Evolutionary conservation across 2,797 vertebrate genomes (phyloP), one percentile per base, ranked within the genome.

Genomic region (Gymnopithys bicolor): DNA sequence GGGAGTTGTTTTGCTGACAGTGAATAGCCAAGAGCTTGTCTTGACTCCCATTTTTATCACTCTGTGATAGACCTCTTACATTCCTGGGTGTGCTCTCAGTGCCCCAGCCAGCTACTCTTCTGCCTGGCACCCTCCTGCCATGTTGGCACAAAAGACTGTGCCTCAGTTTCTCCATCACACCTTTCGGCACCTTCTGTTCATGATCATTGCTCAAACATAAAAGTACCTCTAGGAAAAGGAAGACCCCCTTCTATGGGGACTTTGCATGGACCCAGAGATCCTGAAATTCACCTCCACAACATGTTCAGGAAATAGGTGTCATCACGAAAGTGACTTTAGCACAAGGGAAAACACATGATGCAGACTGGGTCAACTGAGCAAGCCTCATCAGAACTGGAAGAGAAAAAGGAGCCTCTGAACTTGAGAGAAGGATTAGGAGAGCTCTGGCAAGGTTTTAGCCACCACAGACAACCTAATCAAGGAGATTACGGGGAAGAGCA

Each of bases 401-500:
- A 76, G 62, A 68, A 83, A 87, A 84, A 81, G 39, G 11, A 88
- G 27, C 17, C 24, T 41, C 12, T 67, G 48, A 88, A 19, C 46
- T 81, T 7, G 1, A 92, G 27, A 82, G 58, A 64, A 92, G 43
- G 66, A 81, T 89, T 76, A 76, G 37, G 41, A 88, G 67, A 86
- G 27, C 59, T 95, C 63, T 84, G 43, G 46, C 15, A 76, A 81
- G 39, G 55, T 75, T 35, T 83, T 59, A 77, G 52, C 27, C 45
- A 14, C 66, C 81, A 62, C 73, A 62, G 66, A 70, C 37, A 79
- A 64, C 19, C 51, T 91, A 74, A 87, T 63, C 63, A 88, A 35
- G 45, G 30, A 82, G 70, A 82, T 82, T 73, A 58, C 1, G 4
- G 24, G 52, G 41, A 86, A 74, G 4, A 89, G 37, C n/a, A 66